Evolutionary conservation across 1,140 invertebrate genomes (phyloP), one percentile per base, ranked within the genome.

Genomic region (Planococcus citri): DNA sequence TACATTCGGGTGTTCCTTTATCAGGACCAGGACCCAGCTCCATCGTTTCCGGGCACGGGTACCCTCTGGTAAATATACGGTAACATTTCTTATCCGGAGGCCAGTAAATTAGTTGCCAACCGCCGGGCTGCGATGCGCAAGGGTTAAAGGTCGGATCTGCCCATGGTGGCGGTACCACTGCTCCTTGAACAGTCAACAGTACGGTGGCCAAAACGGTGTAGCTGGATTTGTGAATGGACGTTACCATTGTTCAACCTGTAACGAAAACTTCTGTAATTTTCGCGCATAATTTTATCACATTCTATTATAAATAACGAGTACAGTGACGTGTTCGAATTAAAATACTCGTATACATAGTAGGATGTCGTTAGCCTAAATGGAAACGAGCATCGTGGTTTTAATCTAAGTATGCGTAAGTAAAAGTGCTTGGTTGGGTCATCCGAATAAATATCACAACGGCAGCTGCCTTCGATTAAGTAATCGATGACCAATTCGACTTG

Each of bases 41-140:
- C 84, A 90, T 90, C 0, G 87, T 90, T 4, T 88, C 86, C 6
- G 89, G 88, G 78, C 90, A 92, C 0, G 89, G 88, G 70, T 87
- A 82, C 4, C 88, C 71, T 4, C 85, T 87, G 81, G 87, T 83
- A 75, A 91, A 92, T 77, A 92, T 91, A 76, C 88, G 89, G 76
- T 91, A 91, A 77, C 90, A 92, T 78, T 89, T 87, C 71, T 87
- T 87, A 75, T 92, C 86, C 0, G 82, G 79, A 0, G 89, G 86
- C 90, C 90, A 93, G 77, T 86, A 91, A 22, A 93, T 80, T 72
- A 91, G 81, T 74, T 92, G 88, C 91, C 91, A 92, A 17, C 88
- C 89, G 61, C 86, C 81, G 0, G 89, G 87, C 77, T 87, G 83
- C 0, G 82, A 70, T 3, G 89, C 89, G 72, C 91, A 93, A 0